phyloP scores from a whole-genome alignment of 1,140 invertebrate genomes.

The Drosophila repleta region DNA sequence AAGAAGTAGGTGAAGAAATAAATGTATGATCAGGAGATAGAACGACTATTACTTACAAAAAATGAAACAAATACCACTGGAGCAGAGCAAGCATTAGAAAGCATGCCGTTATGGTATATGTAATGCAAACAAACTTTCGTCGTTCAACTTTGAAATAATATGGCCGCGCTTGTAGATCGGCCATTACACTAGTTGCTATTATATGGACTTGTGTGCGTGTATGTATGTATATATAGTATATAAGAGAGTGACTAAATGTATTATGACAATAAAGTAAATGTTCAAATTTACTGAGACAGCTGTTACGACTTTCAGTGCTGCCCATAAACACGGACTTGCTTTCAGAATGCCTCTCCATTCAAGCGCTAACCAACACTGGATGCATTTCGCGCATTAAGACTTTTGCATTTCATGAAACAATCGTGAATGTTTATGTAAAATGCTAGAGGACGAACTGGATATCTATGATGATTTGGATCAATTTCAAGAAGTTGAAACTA shows the following conservation, averaged over 20 bases:
- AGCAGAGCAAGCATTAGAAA: conserved; percentile 2
- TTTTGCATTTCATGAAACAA: conserved; percentile 9
- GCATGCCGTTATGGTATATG: conserved; percentile 5
- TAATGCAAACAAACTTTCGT: conserved; percentile 9
- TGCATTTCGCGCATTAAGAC: conserved; percentile 37
- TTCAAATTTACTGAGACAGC: not conserved
- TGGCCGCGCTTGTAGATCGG: not conserved
- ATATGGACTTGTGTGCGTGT: not conserved
- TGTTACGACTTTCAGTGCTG: conserved; percentile 14
- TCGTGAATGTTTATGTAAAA: conserved; percentile 17
- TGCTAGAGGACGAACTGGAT: conserved; percentile 65
- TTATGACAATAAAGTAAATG: not conserved
- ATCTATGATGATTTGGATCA: conserved; percentile 79
- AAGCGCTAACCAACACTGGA: conserved; percentile 20
- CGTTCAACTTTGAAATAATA: conserved; percentile 21
- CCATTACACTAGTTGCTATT: not conserved
- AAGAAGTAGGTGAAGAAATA: not conserved
- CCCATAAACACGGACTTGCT: conserved; percentile 30
- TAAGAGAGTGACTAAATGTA: not conserved
- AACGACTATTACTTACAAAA: conserved; percentile 34
- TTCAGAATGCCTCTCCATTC: not conserved
- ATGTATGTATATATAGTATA: not conserved
- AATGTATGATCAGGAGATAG: too few relatives aligned
- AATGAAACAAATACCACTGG: conserved; percentile 43
- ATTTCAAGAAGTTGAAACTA: conserved; percentile 68